A percentile compares a stretch with the other conserved stretches of the same genome.
Conservation (phyloP, 1,140 invertebrate genomes). For the Schlechtendalia chinensis region DNA sequence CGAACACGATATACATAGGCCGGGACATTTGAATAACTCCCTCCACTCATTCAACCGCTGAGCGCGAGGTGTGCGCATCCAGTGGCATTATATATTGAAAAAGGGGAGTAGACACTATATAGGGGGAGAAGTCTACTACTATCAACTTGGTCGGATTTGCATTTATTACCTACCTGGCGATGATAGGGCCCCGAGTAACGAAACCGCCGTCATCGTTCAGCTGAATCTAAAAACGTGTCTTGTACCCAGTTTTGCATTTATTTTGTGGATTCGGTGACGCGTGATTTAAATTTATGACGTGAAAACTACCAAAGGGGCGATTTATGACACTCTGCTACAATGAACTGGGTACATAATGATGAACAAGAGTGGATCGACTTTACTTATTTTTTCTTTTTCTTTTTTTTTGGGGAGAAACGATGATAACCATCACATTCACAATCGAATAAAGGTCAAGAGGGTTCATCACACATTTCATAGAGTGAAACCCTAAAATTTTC, state of each 20-base stretch:
- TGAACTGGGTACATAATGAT: constrained; percentile 33
- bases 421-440: constrained; percentile 37
- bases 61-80: constrained; percentile 26
- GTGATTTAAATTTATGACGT: constrained; percentile 43
- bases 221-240: constrained; percentile 42
- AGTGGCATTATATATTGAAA: constrained; percentile 45
- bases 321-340: constrained; percentile 38
- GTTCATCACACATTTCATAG: constrained; percentile 7
- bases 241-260: constrained; percentile 43
- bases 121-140: neutral
- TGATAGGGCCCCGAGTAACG: neutral
- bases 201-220: constrained; percentile 15
- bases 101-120: constrained; percentile 6
- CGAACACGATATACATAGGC: constrained; percentile 9
- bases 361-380: constrained; percentile 27
- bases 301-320: constrained; percentile 24
- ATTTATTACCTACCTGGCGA: constrained; percentile 43
- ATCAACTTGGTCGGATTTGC: constrained; percentile 47
- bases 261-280: constrained; percentile 31
- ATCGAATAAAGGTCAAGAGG: constrained; percentile 41
- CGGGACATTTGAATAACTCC: constrained; percentile 42
- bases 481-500: constrained; percentile 24
- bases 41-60: neutral
- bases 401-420: constrained; percentile 21
- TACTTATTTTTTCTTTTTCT: constrained; percentile 35